These are phyloP conservation scores for Montipora capitata DNA, from an alignment of 92 coral and sea anemone genomes.

Conservation along the genomic window DNA sequence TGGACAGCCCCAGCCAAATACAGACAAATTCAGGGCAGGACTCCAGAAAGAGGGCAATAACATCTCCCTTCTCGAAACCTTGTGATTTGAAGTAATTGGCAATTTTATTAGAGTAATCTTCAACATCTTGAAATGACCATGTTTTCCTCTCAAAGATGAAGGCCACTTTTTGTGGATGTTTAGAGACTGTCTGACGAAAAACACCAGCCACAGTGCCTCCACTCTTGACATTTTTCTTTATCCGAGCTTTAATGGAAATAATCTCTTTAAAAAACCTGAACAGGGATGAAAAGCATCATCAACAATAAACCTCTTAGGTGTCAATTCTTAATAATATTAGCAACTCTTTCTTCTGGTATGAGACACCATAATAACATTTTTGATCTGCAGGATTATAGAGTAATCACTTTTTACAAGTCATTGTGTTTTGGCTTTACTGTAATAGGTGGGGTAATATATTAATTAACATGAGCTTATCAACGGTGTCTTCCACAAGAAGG, in stretches of 20 bases:
- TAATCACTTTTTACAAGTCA: too few species aligned
- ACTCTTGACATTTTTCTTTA: constrained; percentile 10
- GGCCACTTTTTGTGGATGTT: constrained; percentile 86
- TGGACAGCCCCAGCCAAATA: constrained; percentile 94
- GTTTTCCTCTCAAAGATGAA: constrained; percentile 88
- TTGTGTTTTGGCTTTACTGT: too few species aligned
- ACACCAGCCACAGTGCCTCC: constrained; percentile 74
- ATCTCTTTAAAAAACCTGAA: neutral
- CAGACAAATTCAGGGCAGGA: constrained; percentile 92
- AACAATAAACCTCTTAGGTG: too few species aligned
- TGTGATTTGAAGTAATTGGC: constrained; percentile 91
- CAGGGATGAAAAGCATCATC: too few species aligned
- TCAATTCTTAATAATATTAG: too few species aligned
- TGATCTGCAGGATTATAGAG: too few species aligned
- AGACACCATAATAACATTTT: too few species aligned
- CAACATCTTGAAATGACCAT: constrained; percentile 96
- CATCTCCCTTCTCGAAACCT: constrained; percentile 94
- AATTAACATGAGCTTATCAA: too few species aligned
- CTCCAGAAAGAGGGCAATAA: constrained; percentile 90
- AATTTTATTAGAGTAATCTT: constrained; percentile 87
- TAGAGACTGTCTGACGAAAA: constrained; percentile 72
- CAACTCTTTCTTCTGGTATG: too few species aligned
- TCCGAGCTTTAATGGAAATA: neutral
- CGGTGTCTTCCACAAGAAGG: too few species aligned
- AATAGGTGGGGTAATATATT: too few species aligned